Evolutionary conservation across 2,797 vertebrate species (phyloP).

Genomic region (Eulemur mongoz): DNA sequence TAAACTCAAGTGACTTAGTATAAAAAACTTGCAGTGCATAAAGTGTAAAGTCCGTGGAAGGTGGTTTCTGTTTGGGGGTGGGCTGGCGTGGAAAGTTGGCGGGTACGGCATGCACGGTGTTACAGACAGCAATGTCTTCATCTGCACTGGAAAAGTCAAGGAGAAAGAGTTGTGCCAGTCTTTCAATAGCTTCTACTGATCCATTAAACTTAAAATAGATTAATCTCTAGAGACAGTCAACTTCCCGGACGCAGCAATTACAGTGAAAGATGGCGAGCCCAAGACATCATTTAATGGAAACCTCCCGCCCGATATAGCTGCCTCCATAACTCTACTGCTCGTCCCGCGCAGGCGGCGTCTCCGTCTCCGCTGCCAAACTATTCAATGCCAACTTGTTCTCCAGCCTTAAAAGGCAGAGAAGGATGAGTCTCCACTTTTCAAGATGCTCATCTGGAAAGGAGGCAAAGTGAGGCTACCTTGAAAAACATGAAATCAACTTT

Average conservation of each 20-base stretch:
- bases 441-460: constrained; percentile 3
- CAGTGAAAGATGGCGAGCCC: constrained; percentile 83
- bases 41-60: background rate
- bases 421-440: background rate
- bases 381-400: constrained; percentile 40
- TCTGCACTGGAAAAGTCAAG: constrained; percentile 78
- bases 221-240: constrained; percentile 83
- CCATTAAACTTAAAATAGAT: constrained; percentile 88
- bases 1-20: background rate
- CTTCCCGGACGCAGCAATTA: constrained; percentile 86
- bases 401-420: background rate
- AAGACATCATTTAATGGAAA: constrained; percentile 85
- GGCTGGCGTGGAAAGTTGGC: accelerated
- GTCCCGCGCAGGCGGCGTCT: constrained; percentile 37
- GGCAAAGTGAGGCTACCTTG: constrained; percentile 14
- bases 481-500: constrained; percentile 55
- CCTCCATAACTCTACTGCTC: constrained; percentile 78
- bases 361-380: constrained; percentile 53
- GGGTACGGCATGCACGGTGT: accelerated
- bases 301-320: constrained; percentile 69
- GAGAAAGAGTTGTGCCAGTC: constrained; percentile 78
- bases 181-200: constrained; percentile 82
- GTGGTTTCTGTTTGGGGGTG: background rate
- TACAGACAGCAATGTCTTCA: constrained; percentile 63
- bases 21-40: background rate